These are phyloP conservation scores for Pyrocephalus nanus DNA, from an alignment of 2,797 vertebrate species.

Conservation along the genomic window DNA sequence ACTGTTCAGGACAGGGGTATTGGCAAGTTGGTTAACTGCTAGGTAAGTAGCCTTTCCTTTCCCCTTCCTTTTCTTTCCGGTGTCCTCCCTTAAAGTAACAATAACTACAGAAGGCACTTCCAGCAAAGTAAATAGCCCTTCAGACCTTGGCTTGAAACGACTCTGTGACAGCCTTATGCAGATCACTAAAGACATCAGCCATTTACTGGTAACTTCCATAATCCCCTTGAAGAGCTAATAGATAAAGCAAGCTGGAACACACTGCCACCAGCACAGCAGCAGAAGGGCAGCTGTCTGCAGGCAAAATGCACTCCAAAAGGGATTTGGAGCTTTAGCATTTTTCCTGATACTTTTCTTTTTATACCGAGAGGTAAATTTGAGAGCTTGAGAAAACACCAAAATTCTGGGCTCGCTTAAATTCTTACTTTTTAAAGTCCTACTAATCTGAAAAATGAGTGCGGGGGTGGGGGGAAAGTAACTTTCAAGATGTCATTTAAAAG, in stretches of 20 bases:
- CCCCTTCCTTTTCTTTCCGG: not conserved
- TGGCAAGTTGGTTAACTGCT: not conserved
- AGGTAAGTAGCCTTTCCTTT: not conserved
- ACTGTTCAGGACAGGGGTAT: not conserved
- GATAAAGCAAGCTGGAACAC: not conserved
- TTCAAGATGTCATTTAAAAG: not conserved
- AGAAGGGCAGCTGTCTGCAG: not conserved
- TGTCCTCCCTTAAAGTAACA: not conserved
- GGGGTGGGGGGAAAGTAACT: accelerated
- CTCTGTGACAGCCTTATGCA: not conserved
- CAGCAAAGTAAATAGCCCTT: not conserved
- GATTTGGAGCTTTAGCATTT: not conserved
- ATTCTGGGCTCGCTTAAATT: not conserved
- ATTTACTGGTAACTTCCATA: not conserved
- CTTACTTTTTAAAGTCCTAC: not conserved
- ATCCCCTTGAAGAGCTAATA: not conserved
- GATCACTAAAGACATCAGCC: not conserved
- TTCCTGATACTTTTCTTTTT: not conserved
- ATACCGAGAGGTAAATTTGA: not conserved
- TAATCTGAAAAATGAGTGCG: not conserved
- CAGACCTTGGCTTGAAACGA: not conserved
- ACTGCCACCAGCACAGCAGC: not conserved
- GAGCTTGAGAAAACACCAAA: not conserved
- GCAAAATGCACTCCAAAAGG: not conserved
- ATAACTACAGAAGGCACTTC: not conserved